Evolutionary conservation across 2,888 invertebrate genomes (phyloP).

Genomic region (Cyclophora albipunctata): DNA sequence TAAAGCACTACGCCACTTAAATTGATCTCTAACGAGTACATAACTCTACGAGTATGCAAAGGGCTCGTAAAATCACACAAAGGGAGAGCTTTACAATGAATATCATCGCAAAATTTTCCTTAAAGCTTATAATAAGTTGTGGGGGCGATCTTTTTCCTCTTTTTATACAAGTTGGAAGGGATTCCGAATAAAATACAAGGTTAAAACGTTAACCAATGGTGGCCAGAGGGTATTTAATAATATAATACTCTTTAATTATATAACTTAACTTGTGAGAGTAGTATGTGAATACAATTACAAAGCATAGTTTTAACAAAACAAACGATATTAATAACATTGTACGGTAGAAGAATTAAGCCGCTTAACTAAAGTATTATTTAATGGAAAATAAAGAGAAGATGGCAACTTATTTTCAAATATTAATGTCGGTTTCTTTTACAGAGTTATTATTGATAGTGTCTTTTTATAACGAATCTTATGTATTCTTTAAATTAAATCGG

Average conservation of each 20-base stretch:
- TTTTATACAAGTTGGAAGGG: slow-evolving; percentile 26
- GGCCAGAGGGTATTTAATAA: slow-evolving; percentile 15
- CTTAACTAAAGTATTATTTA: too few relatives aligned
- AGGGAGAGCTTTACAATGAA: slow-evolving; percentile 30
- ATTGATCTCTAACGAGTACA: slow-evolving; percentile 17
- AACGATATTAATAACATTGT: too few relatives aligned
- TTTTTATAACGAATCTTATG: too few relatives aligned
- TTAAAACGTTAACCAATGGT: slow-evolving; percentile 27
- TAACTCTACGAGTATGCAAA: slow-evolving; percentile 11
- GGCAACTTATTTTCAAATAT: too few relatives aligned
- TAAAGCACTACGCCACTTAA: too few relatives aligned
- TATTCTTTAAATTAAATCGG: too few relatives aligned
- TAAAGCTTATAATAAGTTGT: slow-evolving; percentile 25
- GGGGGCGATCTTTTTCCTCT: slow-evolving; percentile 24
- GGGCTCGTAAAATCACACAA: slow-evolving; percentile 26
- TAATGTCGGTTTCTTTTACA: too few relatives aligned
- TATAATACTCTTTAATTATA: background rate
- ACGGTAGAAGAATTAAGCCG: too few relatives aligned
- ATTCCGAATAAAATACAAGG: slow-evolving; percentile 24
- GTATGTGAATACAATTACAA: too few relatives aligned
- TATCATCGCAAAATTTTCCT: slow-evolving; percentile 28
- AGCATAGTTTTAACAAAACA: too few relatives aligned
- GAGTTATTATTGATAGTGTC: too few relatives aligned
- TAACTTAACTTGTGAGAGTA: background rate
- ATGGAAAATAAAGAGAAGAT: too few relatives aligned